Percentiles rank a stretch among this genome's conserved stretches.
Evolutionary conservation across 2,113 vertebrate genomes (phyloP).

Genomic region (Lates calcarifer): DNA sequence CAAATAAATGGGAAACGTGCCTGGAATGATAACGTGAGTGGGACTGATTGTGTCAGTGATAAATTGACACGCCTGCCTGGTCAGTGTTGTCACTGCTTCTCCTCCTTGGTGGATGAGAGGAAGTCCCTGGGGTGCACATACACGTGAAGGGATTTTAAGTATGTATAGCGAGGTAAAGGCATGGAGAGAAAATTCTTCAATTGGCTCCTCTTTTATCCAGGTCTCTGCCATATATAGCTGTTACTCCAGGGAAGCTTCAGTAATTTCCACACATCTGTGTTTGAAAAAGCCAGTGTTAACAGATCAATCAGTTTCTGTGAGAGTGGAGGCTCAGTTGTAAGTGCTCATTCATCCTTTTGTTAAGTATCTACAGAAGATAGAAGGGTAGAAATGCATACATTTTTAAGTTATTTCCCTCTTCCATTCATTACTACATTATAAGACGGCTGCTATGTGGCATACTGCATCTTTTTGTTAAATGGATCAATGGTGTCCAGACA

Average conservation of each 20-base stretch:
- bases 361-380: too few relatives aligned
- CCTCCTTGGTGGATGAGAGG: background rate
- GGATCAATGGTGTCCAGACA: too few relatives aligned
- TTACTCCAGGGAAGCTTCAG: background rate
- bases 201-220: background rate
- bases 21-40: constrained; percentile 18
- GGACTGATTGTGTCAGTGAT: background rate
- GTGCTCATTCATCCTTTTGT: too few relatives aligned
- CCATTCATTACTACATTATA: too few relatives aligned
- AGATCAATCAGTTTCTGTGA: background rate
- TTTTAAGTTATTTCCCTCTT: too few relatives aligned
- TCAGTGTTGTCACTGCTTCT: background rate
- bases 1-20: constrained; percentile 44
- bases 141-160: background rate
- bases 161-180: background rate
- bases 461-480: too few relatives aligned
- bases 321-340: background rate
- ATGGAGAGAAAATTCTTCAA: background rate
- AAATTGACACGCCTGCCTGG: background rate
- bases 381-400: too few relatives aligned
- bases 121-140: background rate
- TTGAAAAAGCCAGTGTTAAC: background rate
- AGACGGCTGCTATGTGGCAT: too few relatives aligned
- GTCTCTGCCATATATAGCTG: background rate
- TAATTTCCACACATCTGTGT: background rate